phyloP scores from a whole-genome alignment of 1,140 invertebrate genomes.

The Cotesia chilonis region DNA sequence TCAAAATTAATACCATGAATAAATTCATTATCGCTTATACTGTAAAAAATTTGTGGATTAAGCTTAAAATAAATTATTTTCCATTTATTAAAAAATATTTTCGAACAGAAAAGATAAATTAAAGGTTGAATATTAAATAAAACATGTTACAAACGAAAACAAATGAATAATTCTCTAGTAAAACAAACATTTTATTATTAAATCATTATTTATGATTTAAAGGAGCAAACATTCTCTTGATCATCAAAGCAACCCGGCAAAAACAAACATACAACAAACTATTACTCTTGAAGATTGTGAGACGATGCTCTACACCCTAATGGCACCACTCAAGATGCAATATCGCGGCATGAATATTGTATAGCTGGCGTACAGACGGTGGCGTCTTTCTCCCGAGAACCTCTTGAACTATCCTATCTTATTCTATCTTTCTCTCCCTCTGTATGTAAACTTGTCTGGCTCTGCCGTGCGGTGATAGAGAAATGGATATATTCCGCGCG shows the following conservation, averaged over 20 bases:
- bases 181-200: background rate
- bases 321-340: slow-evolving; percentile 62
- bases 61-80: no score
- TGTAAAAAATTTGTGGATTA: no score
- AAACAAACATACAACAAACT: slow-evolving; percentile 50
- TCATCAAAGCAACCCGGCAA: slow-evolving; percentile 14
- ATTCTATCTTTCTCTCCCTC: slow-evolving; percentile 11
- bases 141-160: no score
- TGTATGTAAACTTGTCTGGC: slow-evolving; percentile 21
- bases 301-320: slow-evolving; percentile 52
- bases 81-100: no score
- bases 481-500: slow-evolving; percentile 10
- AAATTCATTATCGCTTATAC: no score
- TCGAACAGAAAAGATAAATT: no score
- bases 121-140: no score
- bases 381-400: slow-evolving; percentile 36
- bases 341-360: slow-evolving; percentile 62
- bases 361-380: slow-evolving; percentile 41
- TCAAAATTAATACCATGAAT: no score
- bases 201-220: background rate
- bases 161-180: no score
- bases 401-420: slow-evolving; percentile 11
- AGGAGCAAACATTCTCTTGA: background rate
- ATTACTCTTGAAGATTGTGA: slow-evolving; percentile 43
- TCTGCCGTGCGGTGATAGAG: background rate